Conservation (phyloP, 2,797 vertebrate genomes). For the Oreochromis grahami region DNA sequence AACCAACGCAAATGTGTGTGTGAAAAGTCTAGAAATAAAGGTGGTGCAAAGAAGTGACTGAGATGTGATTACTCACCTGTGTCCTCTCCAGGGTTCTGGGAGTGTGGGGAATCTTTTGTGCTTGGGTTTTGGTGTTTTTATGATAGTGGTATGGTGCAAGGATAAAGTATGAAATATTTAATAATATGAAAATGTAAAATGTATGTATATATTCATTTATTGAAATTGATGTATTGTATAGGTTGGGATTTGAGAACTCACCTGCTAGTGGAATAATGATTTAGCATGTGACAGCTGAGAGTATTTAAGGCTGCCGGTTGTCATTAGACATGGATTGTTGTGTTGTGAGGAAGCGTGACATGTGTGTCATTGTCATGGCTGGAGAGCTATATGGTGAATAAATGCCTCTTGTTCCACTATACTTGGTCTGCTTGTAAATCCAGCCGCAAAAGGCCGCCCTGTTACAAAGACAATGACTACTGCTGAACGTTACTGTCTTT, state of each 20-base stretch:
- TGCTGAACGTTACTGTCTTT: neutral
- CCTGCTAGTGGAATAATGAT: neutral
- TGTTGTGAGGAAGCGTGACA: neutral
- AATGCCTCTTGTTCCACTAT: neutral
- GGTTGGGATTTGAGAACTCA: neutral
- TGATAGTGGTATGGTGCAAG: neutral
- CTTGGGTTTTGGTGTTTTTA: neutral
- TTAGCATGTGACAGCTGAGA: neutral
- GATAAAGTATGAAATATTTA: neutral
- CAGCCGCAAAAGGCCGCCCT: no score
- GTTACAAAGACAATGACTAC: neutral
- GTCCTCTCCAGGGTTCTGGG: neutral
- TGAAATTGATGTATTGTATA: neutral
- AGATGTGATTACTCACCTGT: neutral
- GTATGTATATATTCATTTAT: neutral
- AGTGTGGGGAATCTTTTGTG: neutral
- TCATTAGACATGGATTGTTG: neutral
- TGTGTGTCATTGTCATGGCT: neutral
- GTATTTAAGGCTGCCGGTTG: neutral
- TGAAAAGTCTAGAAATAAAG: no score
- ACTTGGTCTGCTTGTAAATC: neutral
- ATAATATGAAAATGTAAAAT: neutral
- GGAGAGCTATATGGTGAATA: neutral
- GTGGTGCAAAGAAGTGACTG: neutral
- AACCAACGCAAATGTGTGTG: neutral